phyloP scores from a whole-genome alignment of 2,888 invertebrate species.

The Uloborus plumipes region DNA sequence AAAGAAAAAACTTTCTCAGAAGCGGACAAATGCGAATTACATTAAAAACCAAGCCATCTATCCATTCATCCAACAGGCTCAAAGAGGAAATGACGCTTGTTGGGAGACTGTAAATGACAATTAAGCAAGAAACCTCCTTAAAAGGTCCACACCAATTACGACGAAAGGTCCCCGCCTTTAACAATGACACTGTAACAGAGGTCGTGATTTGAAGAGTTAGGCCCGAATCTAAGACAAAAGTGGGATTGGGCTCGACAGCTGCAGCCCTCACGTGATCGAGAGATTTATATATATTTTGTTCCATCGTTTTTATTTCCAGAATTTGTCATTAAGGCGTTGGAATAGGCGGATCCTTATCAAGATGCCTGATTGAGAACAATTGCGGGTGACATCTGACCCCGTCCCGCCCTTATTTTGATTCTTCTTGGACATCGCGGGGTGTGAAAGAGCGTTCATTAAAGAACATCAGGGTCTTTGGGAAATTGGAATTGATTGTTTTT shows the following conservation, averaged over 20 bases:
- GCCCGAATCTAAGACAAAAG: slow-evolving; percentile 38
- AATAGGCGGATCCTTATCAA: slow-evolving; percentile 48
- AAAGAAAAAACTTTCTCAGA: slow-evolving; percentile 21
- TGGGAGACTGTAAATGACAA: slow-evolving; percentile 45
- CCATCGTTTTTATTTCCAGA: slow-evolving; percentile 32
- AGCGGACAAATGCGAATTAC: slow-evolving; percentile 36
- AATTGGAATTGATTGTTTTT: too few relatives aligned
- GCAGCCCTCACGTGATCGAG: slow-evolving; percentile 15
- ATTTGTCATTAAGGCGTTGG: slow-evolving; percentile 49
- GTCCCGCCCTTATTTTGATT: slow-evolving; percentile 27
- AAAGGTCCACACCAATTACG: slow-evolving; percentile 55
- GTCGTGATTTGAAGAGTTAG: slow-evolving; percentile 53
- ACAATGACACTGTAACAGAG: slow-evolving; percentile 31
- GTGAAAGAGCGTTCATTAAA: too few relatives aligned
- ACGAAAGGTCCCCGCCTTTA: slow-evolving; percentile 32
- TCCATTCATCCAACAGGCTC: slow-evolving; percentile 34
- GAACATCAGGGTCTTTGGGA: too few relatives aligned
- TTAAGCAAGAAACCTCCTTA: slow-evolving; percentile 58
- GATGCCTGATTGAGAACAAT: slow-evolving; percentile 40
- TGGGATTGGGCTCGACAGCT: slow-evolving; percentile 32
- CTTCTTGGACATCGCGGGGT: background rate
- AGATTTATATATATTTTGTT: slow-evolving; percentile 16
- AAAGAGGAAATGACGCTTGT: slow-evolving; percentile 53
- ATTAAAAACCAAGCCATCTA: slow-evolving; percentile 46
- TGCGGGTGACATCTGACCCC: slow-evolving; percentile 36